phyloP scores from a whole-genome alignment of 1,140 invertebrate species.

The Cardiocondyla obscurior region DNA sequence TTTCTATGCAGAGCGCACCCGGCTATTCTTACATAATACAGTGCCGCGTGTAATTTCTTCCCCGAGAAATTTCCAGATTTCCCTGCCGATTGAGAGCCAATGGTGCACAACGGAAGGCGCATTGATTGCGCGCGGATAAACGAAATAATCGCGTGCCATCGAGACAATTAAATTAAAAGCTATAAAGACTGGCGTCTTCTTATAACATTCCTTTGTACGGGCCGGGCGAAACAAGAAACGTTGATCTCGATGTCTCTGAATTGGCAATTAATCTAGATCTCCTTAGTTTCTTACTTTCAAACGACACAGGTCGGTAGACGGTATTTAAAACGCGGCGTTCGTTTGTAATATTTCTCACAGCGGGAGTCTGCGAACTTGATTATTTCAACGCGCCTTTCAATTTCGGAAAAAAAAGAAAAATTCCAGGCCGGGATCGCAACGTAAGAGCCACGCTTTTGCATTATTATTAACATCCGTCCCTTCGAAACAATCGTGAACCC shows the following conservation, averaged over 20 bases:
- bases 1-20: conserved; percentile 24
- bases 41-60: conserved; percentile 39
- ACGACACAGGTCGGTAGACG: neutral
- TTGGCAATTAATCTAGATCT: conserved; percentile 48
- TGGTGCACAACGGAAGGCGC: neutral
- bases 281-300: neutral
- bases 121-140: conserved; percentile 48
- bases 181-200: neutral
- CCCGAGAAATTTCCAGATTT: conserved; percentile 60
- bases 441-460: neutral
- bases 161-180: conserved; percentile 67
- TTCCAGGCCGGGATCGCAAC: neutral
- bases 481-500: neutral
- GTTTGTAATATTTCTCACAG: neutral
- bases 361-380: neutral
- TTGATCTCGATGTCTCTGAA: conserved; percentile 44
- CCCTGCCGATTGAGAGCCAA: conserved; percentile 29
- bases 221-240: conserved; percentile 65
- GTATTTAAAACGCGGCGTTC: conserved; percentile 5
- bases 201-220: conserved; percentile 68
- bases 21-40: conserved; percentile 45
- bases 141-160: conserved; percentile 60
- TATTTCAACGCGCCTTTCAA: conserved; percentile 2
- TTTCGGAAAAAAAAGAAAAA: neutral
- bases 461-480: conserved; percentile 23